Percentiles rank a stretch among this genome's conserved stretches.
Conservation (phyloP, 1,140 invertebrate species). For the Leptinotarsa texana region DNA sequence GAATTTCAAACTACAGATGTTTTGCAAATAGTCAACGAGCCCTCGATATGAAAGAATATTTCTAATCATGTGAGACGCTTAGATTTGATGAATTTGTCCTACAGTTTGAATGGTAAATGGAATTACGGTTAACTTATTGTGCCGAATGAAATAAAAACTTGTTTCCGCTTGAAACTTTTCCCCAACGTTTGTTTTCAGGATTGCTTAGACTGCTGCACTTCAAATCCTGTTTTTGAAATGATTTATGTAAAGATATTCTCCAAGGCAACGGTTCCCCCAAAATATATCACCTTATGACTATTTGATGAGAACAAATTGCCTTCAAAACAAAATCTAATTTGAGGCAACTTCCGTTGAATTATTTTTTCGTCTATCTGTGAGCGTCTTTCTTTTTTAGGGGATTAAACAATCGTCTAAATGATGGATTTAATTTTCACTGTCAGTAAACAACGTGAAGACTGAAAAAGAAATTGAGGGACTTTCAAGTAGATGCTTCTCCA, state of each 20-base stretch:
- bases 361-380: constrained; percentile 8
- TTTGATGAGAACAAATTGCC: constrained; percentile 22
- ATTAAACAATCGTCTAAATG: constrained; percentile 23
- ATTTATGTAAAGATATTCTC: constrained; percentile 11
- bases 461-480: not conserved
- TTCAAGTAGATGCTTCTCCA: not conserved
- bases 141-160: too few species aligned
- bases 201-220: too few species aligned
- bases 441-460: constrained; percentile 21
- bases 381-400: constrained; percentile 2
- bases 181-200: too few species aligned
- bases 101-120: too few species aligned
- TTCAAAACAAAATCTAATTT: constrained; percentile 17
- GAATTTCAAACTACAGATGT: too few species aligned
- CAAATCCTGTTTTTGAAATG: not conserved
- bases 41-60: too few species aligned
- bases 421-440: constrained; percentile 23
- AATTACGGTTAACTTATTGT: too few species aligned
- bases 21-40: too few species aligned
- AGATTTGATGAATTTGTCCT: too few species aligned
- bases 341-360: constrained; percentile 11
- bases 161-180: too few species aligned
- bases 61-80: too few species aligned
- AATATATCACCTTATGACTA: constrained; percentile 23
- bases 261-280: not conserved